Percentiles rank a stretch among this genome's conserved stretches.
These are phyloP conservation scores for Stegostoma tigrinum DNA, from an alignment of 2,113 vertebrate species.

Conservation along the genomic window DNA sequence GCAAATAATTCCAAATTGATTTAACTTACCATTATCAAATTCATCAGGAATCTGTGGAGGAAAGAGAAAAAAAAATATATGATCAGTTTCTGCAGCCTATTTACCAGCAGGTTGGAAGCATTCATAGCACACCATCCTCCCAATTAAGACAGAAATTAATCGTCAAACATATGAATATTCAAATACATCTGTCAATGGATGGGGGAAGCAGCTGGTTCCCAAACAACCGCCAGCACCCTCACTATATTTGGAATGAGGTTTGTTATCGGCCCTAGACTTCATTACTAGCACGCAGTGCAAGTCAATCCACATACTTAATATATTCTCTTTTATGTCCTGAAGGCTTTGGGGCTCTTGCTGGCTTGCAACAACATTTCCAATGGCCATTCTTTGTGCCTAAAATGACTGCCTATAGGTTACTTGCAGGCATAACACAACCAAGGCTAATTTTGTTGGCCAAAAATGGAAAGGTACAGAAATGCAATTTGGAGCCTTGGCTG, in stretches of 20 bases:
- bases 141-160: slow-evolving; percentile 45
- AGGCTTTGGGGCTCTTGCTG: background rate
- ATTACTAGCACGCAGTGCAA: slow-evolving; percentile 1
- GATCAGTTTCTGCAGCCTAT: slow-evolving; percentile 27
- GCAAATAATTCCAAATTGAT: slow-evolving; percentile 9
- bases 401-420: background rate
- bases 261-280: background rate
- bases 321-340: background rate
- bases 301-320: background rate
- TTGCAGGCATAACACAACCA: background rate
- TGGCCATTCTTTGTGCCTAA: background rate
- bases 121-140: slow-evolving; percentile 36
- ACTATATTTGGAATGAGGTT: background rate
- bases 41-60: slow-evolving; percentile 75
- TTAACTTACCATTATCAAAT: slow-evolving; percentile 80
- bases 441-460: background rate
- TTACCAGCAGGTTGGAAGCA: slow-evolving; percentile 36
- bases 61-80: slow-evolving; percentile 40
- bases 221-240: background rate
- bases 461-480: background rate
- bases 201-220: slow-evolving; percentile 23
- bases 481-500: background rate
- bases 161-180: slow-evolving; percentile 48
- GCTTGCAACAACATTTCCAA: background rate
- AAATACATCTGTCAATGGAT: slow-evolving; percentile 45